Evolutionary conservation across 1,140 invertebrate genomes (phyloP).

Genomic region (Drosophila rufa): DNA sequence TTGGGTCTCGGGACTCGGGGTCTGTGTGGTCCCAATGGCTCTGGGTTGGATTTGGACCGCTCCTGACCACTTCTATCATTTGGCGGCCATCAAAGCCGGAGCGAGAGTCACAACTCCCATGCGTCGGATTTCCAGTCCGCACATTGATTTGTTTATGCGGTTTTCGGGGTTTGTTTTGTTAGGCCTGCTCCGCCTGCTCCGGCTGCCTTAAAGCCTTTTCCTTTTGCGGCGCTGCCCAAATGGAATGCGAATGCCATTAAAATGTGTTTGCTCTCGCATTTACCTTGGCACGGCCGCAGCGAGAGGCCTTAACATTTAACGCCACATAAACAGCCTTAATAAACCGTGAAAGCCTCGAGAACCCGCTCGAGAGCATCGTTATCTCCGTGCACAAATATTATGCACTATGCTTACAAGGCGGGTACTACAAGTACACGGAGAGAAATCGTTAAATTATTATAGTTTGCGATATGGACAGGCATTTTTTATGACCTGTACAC

Average conservation of each 20-base stretch:
- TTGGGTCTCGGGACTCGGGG: constrained; percentile 8
- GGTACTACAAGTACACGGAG: neutral
- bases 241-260: constrained; percentile 79
- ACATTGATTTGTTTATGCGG: constrained; percentile 78
- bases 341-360: constrained; percentile 54
- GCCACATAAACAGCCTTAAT: constrained; percentile 79
- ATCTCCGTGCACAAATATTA: constrained; percentile 26
- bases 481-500: neutral
- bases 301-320: constrained; percentile 70
- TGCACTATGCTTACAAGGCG: constrained; percentile 15
- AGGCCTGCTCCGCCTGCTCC: constrained; percentile 56
- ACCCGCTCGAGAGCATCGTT: constrained; percentile 42
- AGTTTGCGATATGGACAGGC: neutral
- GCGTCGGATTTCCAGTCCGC: constrained; percentile 50
- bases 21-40: constrained; percentile 51
- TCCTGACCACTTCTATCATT: constrained; percentile 71
- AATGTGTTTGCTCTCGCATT: constrained; percentile 81
- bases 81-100: constrained; percentile 71
- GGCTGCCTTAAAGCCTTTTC: constrained; percentile 26
- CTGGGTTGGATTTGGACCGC: constrained; percentile 20
- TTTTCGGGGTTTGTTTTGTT: constrained; percentile 73
- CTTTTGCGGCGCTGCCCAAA: constrained; percentile 45
- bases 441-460: neutral
- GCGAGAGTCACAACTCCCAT: constrained; percentile 54
- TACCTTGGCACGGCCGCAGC: constrained; percentile 54